These are phyloP conservation scores for Donacobius atricapilla DNA, from an alignment of 2,113 vertebrate genomes.

Conservation along the genomic window DNA sequence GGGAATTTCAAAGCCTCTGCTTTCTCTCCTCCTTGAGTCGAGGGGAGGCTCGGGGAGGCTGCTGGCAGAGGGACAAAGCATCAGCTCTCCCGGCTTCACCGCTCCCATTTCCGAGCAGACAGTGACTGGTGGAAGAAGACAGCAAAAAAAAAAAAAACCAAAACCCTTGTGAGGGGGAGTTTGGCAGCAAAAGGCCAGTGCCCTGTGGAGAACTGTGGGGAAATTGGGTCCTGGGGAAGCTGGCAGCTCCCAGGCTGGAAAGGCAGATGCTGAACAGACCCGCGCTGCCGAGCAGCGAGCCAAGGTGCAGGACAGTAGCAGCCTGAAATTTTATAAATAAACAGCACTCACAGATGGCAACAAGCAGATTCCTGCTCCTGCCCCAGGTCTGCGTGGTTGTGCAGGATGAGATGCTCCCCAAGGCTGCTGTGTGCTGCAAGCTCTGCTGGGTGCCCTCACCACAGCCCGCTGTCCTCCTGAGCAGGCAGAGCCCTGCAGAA, in stretches of 20 bases:
- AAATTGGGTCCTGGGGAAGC: neutral
- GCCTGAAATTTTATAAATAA: constrained; percentile 14
- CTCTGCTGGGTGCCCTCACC: neutral
- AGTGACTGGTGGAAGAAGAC: neutral
- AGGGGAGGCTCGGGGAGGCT: neutral
- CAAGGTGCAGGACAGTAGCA: constrained; percentile 33
- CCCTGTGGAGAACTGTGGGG: neutral
- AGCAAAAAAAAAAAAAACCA: neutral
- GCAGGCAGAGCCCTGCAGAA: neutral
- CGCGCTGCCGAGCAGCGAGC: neutral
- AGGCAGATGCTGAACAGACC: neutral
- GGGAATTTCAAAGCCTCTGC: neutral
- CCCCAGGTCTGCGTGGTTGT: neutral
- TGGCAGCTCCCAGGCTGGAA: neutral
- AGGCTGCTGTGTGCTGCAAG: neutral
- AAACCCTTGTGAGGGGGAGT: too few relatives aligned
- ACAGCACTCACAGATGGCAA: neutral
- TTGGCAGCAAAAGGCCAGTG: neutral
- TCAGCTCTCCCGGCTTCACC: fast-evolving
- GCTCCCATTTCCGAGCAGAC: neutral
- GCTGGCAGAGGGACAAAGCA: neutral
- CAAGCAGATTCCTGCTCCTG: neutral
- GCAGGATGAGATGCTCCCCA: neutral
- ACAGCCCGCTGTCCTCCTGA: fast-evolving
- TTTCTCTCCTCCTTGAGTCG: neutral